Conservation (phyloP, 2,888 invertebrate species). For the Andrena bucephala region DNA sequence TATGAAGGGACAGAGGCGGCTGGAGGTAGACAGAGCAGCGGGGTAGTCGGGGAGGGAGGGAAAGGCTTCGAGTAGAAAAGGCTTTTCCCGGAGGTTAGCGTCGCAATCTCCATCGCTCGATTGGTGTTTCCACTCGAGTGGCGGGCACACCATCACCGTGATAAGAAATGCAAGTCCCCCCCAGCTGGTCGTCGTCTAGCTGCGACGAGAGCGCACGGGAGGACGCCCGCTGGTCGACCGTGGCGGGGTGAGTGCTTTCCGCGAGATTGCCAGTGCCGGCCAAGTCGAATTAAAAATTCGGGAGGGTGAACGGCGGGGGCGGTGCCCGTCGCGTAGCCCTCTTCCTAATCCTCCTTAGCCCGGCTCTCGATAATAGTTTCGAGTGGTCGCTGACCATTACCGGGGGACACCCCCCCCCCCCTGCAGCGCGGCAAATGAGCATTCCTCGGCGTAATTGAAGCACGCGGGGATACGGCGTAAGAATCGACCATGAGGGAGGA, state of each 20-base stretch:
- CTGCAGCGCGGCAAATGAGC: conserved; percentile 80
- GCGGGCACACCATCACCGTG: conserved; percentile 67
- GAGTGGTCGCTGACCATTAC: conserved; percentile 81
- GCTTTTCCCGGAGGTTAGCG: conserved; percentile 73
- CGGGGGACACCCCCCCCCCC: conserved; percentile 62
- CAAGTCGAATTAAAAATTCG: conserved; percentile 76
- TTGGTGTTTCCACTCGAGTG: conserved; percentile 73
- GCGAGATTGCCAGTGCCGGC: conserved; percentile 69
- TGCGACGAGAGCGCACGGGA: conserved; percentile 42
- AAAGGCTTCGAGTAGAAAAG: conserved; percentile 59
- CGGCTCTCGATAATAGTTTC: conserved; percentile 79
- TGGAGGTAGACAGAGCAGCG: not conserved
- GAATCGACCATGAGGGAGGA: conserved; percentile 41
- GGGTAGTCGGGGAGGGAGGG: not conserved
- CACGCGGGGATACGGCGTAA: conserved; percentile 72
- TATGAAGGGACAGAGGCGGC: conserved; percentile 36
- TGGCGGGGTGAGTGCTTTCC: conserved; percentile 70
- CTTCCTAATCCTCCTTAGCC: too few relatives aligned
- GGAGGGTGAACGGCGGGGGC: conserved; percentile 2
- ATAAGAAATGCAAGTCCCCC: conserved; percentile 66
- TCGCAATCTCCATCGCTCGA: conserved; percentile 75
- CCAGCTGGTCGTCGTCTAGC: conserved; percentile 46
- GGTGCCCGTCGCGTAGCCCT: conserved; percentile 17
- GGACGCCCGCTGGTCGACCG: conserved; percentile 34
- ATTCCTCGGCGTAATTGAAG: conserved; percentile 83